Evolutionary conservation across 2,113 vertebrate species (phyloP), one percentile per base, ranked within the genome.

Genomic region (Vulpes ferrilata): DNA sequence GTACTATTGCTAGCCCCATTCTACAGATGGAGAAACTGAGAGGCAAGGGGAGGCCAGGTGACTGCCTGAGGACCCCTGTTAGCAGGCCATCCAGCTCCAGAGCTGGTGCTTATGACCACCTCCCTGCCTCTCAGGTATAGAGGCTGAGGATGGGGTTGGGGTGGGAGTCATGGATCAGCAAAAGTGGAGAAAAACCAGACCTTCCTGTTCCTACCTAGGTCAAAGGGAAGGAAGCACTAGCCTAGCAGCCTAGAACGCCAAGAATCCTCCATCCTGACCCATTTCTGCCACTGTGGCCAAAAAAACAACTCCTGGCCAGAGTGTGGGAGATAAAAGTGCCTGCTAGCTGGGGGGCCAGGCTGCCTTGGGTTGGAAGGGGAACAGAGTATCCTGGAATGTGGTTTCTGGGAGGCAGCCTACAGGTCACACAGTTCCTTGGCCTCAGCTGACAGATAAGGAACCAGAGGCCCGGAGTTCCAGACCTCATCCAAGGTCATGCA

Each of bases 381-480:
- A 88, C 88, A 95, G 76, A 90, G 59, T 55, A 76, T 38, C 43
- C 53, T 51, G 51, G 94, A 95, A 96, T 96, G 88, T 95, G 96
- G 94, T 82, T 96, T 91, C 89, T 91, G 95, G 97, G 92, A 95
- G 65, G 35, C 90, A 30, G 88, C 84, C 80, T 51, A 0, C 0
- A 62, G 67, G 64, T 81, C 79, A 82, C 1, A 15, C 2, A 5
- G 87, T 92, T 87, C 92, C 8, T 0, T 19, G 92, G 89, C 73
- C 90, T 93, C 2, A 5, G 79, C 67, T 80, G 90, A 80, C 87
- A 93, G 95, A 96, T 95, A 93, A 97, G 69, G 35, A 95, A 88
- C 30, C 82, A 57, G 85, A 67, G 88, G 43, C 59, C 64, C 7
- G 0, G 11, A 53, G 84, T 76, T 71, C 23, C 7, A 8, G n/a